Base-by-base conservation (phyloP, 1,140 invertebrate genomes). In the Ostrea edulis region DNA sequence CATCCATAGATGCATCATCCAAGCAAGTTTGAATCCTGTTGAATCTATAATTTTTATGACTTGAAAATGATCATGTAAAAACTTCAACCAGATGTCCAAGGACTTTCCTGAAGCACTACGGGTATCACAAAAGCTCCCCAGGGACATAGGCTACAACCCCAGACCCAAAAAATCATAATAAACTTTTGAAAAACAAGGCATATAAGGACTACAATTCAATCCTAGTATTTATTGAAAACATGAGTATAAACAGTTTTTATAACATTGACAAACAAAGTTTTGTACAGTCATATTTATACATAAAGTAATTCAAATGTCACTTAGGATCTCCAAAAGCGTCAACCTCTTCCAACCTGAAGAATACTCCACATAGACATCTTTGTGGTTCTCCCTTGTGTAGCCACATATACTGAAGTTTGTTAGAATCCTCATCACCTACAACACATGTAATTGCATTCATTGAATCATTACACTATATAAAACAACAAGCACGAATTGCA, bases 331-430 rank as follows among this genome's bases (percentile, higher is more conserved):
- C 87, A 81, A 84, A 22, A 22, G 53, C 84, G 29, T 91, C 62
- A 25, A 92, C 94, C 89, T 98, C 97, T 68, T 97, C 96, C 90
- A 99, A 95, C 95, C 98, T 98, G 96, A 98, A 99, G 98, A 98
- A 99, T 94, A 98, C 96, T 65, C 98, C 98, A 95, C 98, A 99
- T 93, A 97, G 97, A 93, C 99, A 99, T 89, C 99, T 97, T 92
- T 97, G 97, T 55, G 98, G 97, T 91, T 97, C 96, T 25, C 97
- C 98, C 94, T 97, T 96, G 94, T 99, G 97, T 90, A 99, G 94
- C 97, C 98, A 98, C 97, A 99, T 98, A 97, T 98, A 99, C 93
- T 97, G 97, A 90, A 99, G 96, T 88, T 96, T 95, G 87, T 97
- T 97, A n/a, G 97, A 96, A 93, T 99, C 98, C 95, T 98, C 98